Evolutionary conservation across 2,797 vertebrate species (phyloP).

Genomic region (Pseudochirops cupreus): DNA sequence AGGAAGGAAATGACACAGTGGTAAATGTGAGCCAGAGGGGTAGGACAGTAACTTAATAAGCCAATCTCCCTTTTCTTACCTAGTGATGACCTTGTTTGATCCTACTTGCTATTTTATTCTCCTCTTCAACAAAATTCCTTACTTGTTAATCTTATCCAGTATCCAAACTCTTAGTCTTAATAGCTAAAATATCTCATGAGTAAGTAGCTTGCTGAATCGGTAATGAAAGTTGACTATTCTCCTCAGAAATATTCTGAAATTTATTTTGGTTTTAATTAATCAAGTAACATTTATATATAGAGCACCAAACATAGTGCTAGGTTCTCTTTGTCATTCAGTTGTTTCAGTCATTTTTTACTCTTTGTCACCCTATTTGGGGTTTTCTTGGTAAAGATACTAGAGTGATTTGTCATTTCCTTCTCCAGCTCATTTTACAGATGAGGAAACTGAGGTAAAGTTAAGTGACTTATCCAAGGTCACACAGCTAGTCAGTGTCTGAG

Average conservation of each 20-base stretch:
- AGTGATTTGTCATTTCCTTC: neutral
- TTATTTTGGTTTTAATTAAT: neutral
- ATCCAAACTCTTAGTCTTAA: neutral
- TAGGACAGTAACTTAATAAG: neutral
- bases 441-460: neutral
- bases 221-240: neutral
- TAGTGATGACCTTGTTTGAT: constrained; percentile 54
- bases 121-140: constrained; percentile 32
- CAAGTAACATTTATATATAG: neutral
- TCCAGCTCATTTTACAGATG: neutral
- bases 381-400: neutral
- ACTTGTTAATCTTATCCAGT: neutral
- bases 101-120: neutral
- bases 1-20: neutral
- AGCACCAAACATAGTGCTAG: neutral
- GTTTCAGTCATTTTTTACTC: neutral
- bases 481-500: neutral
- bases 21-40: constrained; percentile 30
- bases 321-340: neutral
- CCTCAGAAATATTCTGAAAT: neutral
- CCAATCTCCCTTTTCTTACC: constrained; percentile 39
- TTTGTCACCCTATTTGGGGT: neutral
- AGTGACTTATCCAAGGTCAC: neutral
- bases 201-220: neutral
- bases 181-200: neutral